Conservation (phyloP, 2,888 invertebrate genomes). For the Platypus cylindrus region DNA sequence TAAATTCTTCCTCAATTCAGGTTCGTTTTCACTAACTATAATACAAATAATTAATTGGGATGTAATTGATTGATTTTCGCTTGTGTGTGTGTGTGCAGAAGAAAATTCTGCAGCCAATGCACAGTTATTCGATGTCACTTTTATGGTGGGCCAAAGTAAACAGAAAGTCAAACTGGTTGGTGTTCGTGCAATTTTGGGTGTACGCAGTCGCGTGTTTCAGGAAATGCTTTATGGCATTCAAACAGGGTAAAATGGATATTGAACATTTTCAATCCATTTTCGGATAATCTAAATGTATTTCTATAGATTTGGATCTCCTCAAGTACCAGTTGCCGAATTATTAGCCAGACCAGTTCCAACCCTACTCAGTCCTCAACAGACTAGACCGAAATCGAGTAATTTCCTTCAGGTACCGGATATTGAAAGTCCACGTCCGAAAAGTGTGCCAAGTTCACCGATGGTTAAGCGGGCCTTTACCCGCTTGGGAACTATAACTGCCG, state of each 20-base stretch:
- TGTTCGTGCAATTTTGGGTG: slow-evolving; percentile 81
- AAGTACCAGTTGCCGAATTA: slow-evolving; percentile 83
- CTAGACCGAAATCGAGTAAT: slow-evolving; percentile 78
- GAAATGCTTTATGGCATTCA: slow-evolving; percentile 93
- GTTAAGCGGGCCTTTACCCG: slow-evolving; percentile 86
- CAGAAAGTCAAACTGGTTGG: slow-evolving; percentile 80
- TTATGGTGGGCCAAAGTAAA: slow-evolving; percentile 83
- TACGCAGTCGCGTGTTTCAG: slow-evolving; percentile 82
- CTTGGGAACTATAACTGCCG: slow-evolving; percentile 78
- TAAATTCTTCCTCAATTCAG: slow-evolving; percentile 69
- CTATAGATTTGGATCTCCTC: slow-evolving; percentile 66
- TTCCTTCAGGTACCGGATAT: slow-evolving; percentile 82
- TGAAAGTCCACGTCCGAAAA: slow-evolving; percentile 79
- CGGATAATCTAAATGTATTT: neutral
- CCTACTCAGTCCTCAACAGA: slow-evolving; percentile 72
- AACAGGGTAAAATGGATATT: slow-evolving; percentile 57
- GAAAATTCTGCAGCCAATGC: slow-evolving; percentile 66
- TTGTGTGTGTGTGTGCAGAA: slow-evolving; percentile 32
- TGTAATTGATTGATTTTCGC: neutral
- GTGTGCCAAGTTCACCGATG: slow-evolving; percentile 89
- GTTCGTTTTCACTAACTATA: slow-evolving; percentile 4
- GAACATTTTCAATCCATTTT: too few species aligned
- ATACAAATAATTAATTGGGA: neutral
- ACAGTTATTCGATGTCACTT: slow-evolving; percentile 80
- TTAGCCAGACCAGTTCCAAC: slow-evolving; percentile 77